phyloP scores from a whole-genome alignment of 1,140 invertebrate genomes.

The Cherax destructor region DNA sequence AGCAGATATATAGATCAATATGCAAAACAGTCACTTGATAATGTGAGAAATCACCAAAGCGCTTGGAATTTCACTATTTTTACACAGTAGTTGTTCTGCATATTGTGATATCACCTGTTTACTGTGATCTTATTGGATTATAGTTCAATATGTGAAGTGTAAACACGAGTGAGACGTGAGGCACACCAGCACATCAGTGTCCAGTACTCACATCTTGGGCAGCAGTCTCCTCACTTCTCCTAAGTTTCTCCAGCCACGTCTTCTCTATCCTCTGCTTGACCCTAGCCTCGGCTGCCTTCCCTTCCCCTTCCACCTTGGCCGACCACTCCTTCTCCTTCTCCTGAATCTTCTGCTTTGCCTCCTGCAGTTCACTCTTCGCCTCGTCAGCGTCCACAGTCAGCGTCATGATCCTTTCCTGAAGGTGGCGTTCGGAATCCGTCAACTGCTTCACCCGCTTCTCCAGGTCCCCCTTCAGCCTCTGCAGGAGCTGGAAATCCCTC shows the following conservation, averaged over 20 bases:
- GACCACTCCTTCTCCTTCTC: constrained; percentile 46
- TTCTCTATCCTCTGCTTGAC: constrained; percentile 48
- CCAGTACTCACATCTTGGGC: constrained; percentile 54
- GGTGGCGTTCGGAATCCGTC: constrained; percentile 15
- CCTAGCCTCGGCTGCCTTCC: constrained; percentile 13
- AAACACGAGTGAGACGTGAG: background rate
- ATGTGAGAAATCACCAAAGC: too few relatives aligned
- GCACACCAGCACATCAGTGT: too few relatives aligned
- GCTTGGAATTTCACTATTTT: too few relatives aligned
- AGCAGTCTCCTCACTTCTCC: constrained; percentile 25
- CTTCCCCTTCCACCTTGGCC: constrained; percentile 29
- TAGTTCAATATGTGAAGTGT: too few relatives aligned
- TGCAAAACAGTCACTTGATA: too few relatives aligned
- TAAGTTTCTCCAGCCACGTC: constrained; percentile 59
- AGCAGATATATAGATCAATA: too few relatives aligned
- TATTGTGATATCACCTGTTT: too few relatives aligned
- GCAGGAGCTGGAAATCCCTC: constrained; percentile 17
- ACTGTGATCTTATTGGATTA: too few relatives aligned
- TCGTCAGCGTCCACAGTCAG: constrained; percentile 42
- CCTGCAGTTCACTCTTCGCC: constrained; percentile 39
- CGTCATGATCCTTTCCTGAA: background rate
- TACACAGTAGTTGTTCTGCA: too few relatives aligned
- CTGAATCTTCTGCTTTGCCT: constrained; percentile 19
- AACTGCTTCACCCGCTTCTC: constrained; percentile 27
- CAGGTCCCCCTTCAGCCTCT: constrained; percentile 20